phyloP scores from a whole-genome alignment of 2,888 invertebrate genomes.

The Capitulum mitella region DNA sequence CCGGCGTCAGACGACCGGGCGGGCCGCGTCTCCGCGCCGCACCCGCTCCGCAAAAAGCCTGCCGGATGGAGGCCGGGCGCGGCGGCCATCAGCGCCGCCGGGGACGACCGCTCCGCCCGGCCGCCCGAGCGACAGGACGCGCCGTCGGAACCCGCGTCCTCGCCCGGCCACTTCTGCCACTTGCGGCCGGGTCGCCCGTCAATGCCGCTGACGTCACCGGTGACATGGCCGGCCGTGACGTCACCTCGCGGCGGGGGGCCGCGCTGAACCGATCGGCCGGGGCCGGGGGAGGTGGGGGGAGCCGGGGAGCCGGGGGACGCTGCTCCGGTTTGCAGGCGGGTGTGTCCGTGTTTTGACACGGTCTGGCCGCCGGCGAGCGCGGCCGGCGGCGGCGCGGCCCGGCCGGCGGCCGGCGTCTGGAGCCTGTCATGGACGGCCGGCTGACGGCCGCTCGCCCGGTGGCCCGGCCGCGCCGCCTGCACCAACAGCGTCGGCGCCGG shows the following conservation, averaged over 20 bases:
- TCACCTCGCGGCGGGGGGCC: not conserved
- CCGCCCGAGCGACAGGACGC: too few relatives aligned
- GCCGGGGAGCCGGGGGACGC: too few relatives aligned
- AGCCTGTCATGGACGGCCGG: not conserved
- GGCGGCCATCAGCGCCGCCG: not conserved
- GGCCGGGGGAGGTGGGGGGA: not conserved
- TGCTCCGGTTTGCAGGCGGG: not conserved
- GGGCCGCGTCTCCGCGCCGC: not conserved
- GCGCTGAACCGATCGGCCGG: too few relatives aligned
- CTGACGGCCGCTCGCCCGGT: not conserved
- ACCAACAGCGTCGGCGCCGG: not conserved
- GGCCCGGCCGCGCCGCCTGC: not conserved
- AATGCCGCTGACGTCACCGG: not conserved
- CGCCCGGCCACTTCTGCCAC: not conserved
- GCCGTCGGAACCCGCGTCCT: too few relatives aligned
- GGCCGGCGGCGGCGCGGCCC: not conserved
- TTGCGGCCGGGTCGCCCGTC: not conserved
- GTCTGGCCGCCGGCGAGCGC: not conserved
- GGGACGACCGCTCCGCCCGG: too few relatives aligned
- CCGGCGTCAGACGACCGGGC: not conserved
- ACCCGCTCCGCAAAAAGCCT: not conserved
- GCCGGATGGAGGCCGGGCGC: not conserved
- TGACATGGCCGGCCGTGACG: too few relatives aligned
- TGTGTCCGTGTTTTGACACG: not conserved
- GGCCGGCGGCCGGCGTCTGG: not conserved